A percentile compares a stretch with the other conserved stretches of the same genome.
Evolutionary conservation across 2,797 vertebrate species (phyloP).

Genomic region (Mareca penelope): DNA sequence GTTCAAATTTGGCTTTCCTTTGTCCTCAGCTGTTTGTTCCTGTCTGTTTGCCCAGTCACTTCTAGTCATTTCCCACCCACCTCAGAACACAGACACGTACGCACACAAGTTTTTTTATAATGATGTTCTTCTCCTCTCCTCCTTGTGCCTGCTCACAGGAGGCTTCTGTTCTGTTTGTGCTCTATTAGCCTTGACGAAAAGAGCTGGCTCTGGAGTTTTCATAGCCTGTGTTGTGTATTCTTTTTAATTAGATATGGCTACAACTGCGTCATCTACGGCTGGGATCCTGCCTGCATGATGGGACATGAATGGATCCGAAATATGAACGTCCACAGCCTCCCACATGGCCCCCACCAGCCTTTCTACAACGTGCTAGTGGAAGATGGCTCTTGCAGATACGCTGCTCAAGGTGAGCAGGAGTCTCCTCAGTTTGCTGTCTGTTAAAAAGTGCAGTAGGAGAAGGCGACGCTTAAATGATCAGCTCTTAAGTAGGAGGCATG

Average conservation of each 20-base stretch:
- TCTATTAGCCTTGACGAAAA: background rate
- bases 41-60: background rate
- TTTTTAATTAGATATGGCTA: conserved; percentile 85
- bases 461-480: background rate
- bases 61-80: background rate
- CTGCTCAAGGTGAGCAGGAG: conserved; percentile 87
- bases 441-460: background rate
- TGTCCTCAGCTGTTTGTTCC: background rate
- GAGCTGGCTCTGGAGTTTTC: background rate
- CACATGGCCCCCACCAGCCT: conserved; percentile 90
- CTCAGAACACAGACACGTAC: background rate
- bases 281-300: conserved; percentile 98
- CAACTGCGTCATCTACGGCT: conserved; percentile 96
- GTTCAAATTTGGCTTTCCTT: background rate
- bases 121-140: background rate
- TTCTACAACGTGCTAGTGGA: conserved; percentile 98
- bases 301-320: conserved; percentile 97
- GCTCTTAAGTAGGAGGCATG: background rate
- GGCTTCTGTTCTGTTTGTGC: background rate
- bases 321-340: conserved; percentile 94
- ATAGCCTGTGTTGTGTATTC: background rate
- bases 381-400: conserved; percentile 94
- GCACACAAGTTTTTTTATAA: background rate
- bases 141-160: background rate
- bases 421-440: background rate